Evolutionary conservation across 1,140 invertebrate species (phyloP).

Genomic region (Heliconius melpomene): DNA sequence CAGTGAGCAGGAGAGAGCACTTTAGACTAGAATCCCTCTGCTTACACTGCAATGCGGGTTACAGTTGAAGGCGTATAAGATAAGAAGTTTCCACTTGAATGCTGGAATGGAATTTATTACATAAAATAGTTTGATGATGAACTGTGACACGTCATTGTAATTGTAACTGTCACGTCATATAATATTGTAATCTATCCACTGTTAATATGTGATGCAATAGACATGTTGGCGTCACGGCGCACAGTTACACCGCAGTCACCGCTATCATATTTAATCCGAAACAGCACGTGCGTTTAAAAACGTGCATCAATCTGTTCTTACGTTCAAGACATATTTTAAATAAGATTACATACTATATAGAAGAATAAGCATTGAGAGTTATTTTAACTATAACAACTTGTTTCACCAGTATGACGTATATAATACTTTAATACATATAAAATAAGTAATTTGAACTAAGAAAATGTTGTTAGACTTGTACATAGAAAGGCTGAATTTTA

Average conservation of each 20-base stretch:
- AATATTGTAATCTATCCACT: slow-evolving; percentile 1
- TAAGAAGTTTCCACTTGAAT: background rate
- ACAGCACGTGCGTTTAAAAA: background rate
- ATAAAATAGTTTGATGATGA: slow-evolving; percentile 5
- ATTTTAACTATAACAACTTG: background rate
- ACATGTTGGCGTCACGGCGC: slow-evolving; percentile 7
- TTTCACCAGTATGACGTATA: background rate
- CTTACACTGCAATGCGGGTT: too few species aligned
- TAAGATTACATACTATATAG: background rate
- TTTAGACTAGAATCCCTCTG: too few species aligned
- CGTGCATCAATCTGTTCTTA: slow-evolving; percentile 19
- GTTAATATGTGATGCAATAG: slow-evolving; percentile 14
- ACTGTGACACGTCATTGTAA: background rate
- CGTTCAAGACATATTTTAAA: background rate
- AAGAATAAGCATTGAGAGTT: background rate
- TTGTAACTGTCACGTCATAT: background rate
- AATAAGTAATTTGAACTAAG: background rate
- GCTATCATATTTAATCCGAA: background rate
- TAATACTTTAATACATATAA: background rate
- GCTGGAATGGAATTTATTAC: slow-evolving; percentile 41
- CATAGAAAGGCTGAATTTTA: slow-evolving; percentile 48
- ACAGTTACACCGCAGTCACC: slow-evolving; percentile 20
- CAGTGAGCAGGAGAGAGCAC: too few species aligned
- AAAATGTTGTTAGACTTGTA: slow-evolving; percentile 34
- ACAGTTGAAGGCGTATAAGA: too few species aligned